Percentiles rank a stretch among this genome's conserved stretches.
Conservation (phyloP, 1,140 invertebrate species). For the Eriosoma lanigerum region DNA sequence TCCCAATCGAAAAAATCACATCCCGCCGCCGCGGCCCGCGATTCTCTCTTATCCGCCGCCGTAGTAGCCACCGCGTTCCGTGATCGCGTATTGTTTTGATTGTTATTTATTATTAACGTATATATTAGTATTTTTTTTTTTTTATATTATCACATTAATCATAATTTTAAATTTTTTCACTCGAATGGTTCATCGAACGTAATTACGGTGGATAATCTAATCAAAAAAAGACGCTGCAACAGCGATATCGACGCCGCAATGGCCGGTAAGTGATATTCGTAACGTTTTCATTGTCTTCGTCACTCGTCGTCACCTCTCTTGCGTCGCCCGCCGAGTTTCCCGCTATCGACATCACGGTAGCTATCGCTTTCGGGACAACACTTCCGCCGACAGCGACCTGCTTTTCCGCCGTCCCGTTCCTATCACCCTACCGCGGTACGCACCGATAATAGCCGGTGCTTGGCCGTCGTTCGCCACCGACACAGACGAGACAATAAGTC, state of each 20-base stretch:
- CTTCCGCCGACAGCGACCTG: neutral
- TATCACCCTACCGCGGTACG: neutral
- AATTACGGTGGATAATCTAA: slow-evolving; percentile 51
- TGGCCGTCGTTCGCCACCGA: neutral
- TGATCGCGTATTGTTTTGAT: slow-evolving; percentile 38
- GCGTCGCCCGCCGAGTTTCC: neutral
- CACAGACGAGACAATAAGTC: neutral
- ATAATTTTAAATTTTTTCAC: neutral
- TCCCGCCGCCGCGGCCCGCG: slow-evolving; percentile 16
- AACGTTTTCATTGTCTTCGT: neutral
- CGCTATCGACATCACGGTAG: too few relatives aligned
- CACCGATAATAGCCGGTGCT: neutral
- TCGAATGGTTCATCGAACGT: slow-evolving; percentile 49
- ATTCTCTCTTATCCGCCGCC: slow-evolving; percentile 1
- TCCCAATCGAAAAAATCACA: slow-evolving; percentile 46
- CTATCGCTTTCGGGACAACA: too few relatives aligned
- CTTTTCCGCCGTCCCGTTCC: neutral
- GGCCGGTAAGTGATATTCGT: slow-evolving; percentile 46
- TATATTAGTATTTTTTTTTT: slow-evolving; percentile 16
- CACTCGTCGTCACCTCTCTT: neutral
- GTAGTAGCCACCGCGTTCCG: neutral
- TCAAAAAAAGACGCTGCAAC: slow-evolving; percentile 51
- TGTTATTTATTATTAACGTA: slow-evolving; percentile 17
- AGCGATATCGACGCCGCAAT: slow-evolving; percentile 49
- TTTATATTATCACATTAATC: too few relatives aligned